Base-by-base conservation (phyloP, 2,113 vertebrate genomes). In the Nesogale talazaci region DNA sequence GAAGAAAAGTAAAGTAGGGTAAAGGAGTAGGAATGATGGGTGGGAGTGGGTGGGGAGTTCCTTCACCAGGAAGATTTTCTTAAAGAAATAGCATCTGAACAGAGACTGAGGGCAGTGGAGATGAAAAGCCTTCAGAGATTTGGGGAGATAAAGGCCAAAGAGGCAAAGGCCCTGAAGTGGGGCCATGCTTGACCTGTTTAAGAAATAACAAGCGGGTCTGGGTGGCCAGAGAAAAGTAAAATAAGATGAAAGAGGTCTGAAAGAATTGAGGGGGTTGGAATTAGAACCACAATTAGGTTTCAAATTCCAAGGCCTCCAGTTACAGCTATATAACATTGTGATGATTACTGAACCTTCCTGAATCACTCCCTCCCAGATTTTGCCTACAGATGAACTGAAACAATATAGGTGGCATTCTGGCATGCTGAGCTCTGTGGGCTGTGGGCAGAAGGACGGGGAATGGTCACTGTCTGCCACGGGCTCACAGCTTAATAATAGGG, bases 401-500 rank as follows among this genome's bases (percentile, higher is more conserved):
- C 10, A 46, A 46, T 46, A 46, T 10, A 46, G 42, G 42, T 1
- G 2, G 82, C 2, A 17, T 4, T 19, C 20, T 1, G 2, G 82
- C 2, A 17, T 4, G 23, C 20, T 10, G 34, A 75, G 42, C 63
- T 76, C 46, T 19, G 22, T 29, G 59, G 20, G 10, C n/a, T 59
- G 1, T 0, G 31, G 78, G 1, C 10, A 80, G 76, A 42, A 1
- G 69, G 89, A 19, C 74, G 38, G 56, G 74, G 52, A 23, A 1
- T 14, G 25, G 46, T 25, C n/a, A 79, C 61, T 27, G 4, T 0
- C 6, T 6, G 38, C 34, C 1, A 29, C 17, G n/a, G 27, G n/a
- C 34, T 76, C 63, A 2, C 5, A 31, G 42, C 22, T 1, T 0
- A 46, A 3, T 20, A 34, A 36, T 1, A 56, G 89, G 2, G 0